These are phyloP conservation scores for Ceyx melanurus DNA, from an alignment of 2,113 vertebrate species.

Conservation along the genomic window DNA sequence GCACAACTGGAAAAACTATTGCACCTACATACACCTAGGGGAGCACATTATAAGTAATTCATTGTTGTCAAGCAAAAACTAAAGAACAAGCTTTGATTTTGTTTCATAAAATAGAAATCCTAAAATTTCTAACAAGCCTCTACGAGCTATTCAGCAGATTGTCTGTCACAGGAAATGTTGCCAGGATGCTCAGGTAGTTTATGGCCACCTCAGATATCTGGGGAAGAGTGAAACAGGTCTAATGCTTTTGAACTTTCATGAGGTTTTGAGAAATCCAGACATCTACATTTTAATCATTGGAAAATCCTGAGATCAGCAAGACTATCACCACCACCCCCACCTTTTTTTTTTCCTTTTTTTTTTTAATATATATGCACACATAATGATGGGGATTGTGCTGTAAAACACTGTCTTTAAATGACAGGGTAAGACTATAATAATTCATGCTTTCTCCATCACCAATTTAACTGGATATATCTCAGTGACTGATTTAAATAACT, in stretches of 20 bases:
- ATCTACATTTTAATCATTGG: slow-evolving; percentile 16
- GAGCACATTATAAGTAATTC: neutral
- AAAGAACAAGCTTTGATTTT: neutral
- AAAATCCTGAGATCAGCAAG: slow-evolving; percentile 61
- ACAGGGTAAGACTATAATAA: neutral
- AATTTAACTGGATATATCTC: neutral
- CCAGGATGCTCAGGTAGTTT: neutral
- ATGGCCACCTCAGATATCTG: neutral
- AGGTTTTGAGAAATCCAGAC: slow-evolving; percentile 35
- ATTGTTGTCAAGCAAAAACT: neutral
- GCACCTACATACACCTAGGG: neutral
- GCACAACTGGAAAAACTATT: neutral
- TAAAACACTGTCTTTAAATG: neutral
- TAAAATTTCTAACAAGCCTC: neutral
- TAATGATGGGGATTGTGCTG: neutral
- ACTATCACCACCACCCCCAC: neutral
- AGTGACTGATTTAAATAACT: neutral
- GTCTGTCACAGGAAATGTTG: neutral
- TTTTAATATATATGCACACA: neutral
- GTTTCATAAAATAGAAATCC: neutral
- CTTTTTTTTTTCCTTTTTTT: neutral
- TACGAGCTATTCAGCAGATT: neutral
- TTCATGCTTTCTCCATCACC: neutral
- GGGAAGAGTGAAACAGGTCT: neutral
- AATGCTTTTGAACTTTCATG: neutral